Percentiles rank a stretch among this genome's conserved stretches.
These are phyloP conservation scores for Drosophila paramelanica DNA, from an alignment of 2,888 invertebrate species.

Conservation along the genomic window DNA sequence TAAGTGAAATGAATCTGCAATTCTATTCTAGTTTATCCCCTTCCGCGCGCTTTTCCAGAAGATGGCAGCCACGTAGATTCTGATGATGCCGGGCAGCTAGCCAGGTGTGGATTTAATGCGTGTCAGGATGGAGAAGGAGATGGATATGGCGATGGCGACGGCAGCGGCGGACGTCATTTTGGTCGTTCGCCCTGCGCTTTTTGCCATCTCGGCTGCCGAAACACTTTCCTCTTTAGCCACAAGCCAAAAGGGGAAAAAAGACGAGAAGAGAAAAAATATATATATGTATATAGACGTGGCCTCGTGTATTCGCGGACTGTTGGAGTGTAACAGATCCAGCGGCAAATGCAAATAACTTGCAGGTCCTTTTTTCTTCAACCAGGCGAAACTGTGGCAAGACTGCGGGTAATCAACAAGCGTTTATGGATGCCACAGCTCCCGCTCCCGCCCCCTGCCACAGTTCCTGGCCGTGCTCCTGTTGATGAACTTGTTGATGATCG, in stretches of 20 bases:
- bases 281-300: constrained; percentile 20
- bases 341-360: constrained; percentile 75
- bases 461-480: constrained; percentile 31
- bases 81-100: constrained; percentile 62
- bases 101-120: constrained; percentile 72
- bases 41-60: constrained; percentile 27
- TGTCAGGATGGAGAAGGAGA: constrained; percentile 25
- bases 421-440: constrained; percentile 67
- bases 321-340: constrained; percentile 74
- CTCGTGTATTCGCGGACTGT: constrained; percentile 46
- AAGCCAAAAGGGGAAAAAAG: constrained; percentile 27
- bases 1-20: constrained; percentile 82
- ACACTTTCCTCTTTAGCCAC: constrained; percentile 69
- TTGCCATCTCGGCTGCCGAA: constrained; percentile 44
- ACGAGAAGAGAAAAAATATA: neutral
- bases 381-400: constrained; percentile 68
- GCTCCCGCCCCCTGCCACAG: neutral
- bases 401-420: constrained; percentile 78
- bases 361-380: constrained; percentile 15
- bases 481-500: constrained; percentile 76
- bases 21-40: constrained; percentile 71
- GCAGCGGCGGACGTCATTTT: constrained; percentile 30
- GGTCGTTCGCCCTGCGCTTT: constrained; percentile 38
- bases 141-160: neutral
- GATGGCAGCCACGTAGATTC: constrained; percentile 36